Evolutionary conservation across 2,888 invertebrate genomes (phyloP), one percentile per base, ranked within the genome.

Genomic region (Callyntrura sp.): DNA sequence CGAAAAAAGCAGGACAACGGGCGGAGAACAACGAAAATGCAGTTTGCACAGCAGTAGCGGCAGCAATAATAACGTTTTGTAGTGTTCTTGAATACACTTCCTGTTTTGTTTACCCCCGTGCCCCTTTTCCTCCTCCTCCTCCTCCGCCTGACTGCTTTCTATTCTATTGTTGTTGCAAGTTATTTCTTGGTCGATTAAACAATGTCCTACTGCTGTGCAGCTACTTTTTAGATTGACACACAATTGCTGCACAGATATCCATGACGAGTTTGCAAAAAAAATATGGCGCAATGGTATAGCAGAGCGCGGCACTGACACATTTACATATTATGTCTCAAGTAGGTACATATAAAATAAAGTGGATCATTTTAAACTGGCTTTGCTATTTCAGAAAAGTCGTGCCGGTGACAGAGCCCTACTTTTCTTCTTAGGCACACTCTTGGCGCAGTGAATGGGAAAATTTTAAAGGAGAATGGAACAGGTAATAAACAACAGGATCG

Each of bases 11-110:
- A 35, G 35, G 35, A 25, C 65, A 25, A 81, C 23, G 23, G 84
- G 60, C 3, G 35, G 6, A 35, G 23, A 76, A 70, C 45, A 48
- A 45, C 25, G 28, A 85, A 76, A 85, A 76, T 85, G 85, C 85
- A 85, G 57, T 85, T 85, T 85, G 85, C 85, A 85, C 35, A 35
- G 35, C 35, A 35, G 35, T 6, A 35, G 35, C 6, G 35, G 35
- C 35, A 35, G 35, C 35, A 35, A 35, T 35, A 35, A 35, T 35
- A 35, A 35, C 35, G 35, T 35, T 35, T 35, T 35, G 35, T 35
- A 35, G 35, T 35, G 57, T 85, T 85, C 14, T 85, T 76, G 35
- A 45, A 17, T 60, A 45, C 76, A 28, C 55, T 51, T 70, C 35
- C 51, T 51, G 62, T 62, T 43, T 23, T 48, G 35, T 35, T 68